Evolutionary conservation across 2,888 invertebrate genomes (phyloP).

Genomic region (Girardia tigrina): DNA sequence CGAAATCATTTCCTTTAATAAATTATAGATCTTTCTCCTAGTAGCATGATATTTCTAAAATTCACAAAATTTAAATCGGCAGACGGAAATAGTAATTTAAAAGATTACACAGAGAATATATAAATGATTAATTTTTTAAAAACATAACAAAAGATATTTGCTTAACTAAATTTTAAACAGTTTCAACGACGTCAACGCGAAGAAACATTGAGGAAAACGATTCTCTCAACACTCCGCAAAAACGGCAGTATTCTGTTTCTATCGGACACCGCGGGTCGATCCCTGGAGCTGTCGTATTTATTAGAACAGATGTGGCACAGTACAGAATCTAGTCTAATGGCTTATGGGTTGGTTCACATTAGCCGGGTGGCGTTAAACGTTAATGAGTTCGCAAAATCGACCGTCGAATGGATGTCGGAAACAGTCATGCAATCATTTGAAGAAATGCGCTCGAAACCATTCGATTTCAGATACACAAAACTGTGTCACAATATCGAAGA

Average conservation of each 20-base stretch:
- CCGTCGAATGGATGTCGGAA: slow-evolving; percentile 99
- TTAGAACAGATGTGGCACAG: slow-evolving; percentile 80
- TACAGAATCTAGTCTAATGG: slow-evolving; percentile 80
- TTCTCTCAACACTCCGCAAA: slow-evolving; percentile 74
- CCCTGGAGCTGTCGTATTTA: slow-evolving; percentile 87
- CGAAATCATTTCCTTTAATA: no score
- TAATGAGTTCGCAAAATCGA: slow-evolving; percentile 93
- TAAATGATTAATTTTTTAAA: no score
- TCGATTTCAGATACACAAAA: slow-evolving; percentile 8
- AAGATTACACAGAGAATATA: no score
- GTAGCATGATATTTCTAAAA: no score
- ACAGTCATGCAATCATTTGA: slow-evolving; percentile 66
- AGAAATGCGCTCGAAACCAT: slow-evolving; percentile 43
- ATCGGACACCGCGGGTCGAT: slow-evolving; percentile 88
- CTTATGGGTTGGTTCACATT: slow-evolving; percentile 77
- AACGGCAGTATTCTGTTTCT: slow-evolving; percentile 89
- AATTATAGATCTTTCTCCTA: no score
- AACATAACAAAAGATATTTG: no score
- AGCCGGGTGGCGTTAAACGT: slow-evolving; percentile 96
- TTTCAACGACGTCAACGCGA: slow-evolving; percentile 74
- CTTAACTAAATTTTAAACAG: no score
- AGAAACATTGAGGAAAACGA: slow-evolving; percentile 68
- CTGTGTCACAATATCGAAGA: slow-evolving; percentile 1
- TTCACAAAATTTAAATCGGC: no score
- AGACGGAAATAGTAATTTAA: no score